Evolutionary conservation across 2,888 invertebrate genomes (phyloP).

Genomic region (Spodoptera littoralis): DNA sequence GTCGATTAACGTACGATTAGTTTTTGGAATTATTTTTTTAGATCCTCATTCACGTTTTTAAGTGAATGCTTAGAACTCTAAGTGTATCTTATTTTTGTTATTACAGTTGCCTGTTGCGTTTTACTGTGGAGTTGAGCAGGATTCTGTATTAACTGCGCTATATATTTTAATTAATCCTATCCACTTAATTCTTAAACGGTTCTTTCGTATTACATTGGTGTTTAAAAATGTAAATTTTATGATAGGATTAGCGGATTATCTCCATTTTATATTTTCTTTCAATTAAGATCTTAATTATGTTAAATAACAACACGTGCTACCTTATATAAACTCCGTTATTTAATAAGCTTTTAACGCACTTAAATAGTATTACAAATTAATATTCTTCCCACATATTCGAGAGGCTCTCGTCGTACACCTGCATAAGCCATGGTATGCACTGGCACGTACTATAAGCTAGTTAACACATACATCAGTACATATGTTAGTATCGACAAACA

Average conservation of each 20-base stretch:
- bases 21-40: conserved; percentile 51
- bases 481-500: conserved; percentile 76
- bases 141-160: conserved; percentile 11
- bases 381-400: conserved; percentile 57
- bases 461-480: conserved; percentile 80
- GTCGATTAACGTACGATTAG: conserved; percentile 64
- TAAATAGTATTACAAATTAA: conserved; percentile 48
- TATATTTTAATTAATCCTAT: conserved; percentile 12
- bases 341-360: conserved; percentile 54
- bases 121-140: conserved; percentile 11
- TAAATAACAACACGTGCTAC: background rate
- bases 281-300: no score
- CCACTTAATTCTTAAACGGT: conserved; percentile 1
- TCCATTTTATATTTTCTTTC: no score
- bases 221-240: background rate
- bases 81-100: conserved; percentile 19
- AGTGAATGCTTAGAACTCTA: conserved; percentile 18
- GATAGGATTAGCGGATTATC: no score
- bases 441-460: conserved; percentile 69
- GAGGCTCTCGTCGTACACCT: conserved; percentile 66
- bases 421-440: conserved; percentile 61
- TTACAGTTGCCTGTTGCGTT: conserved; percentile 20
- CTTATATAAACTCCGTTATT: conserved; percentile 19
- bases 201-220: conserved; percentile 7
- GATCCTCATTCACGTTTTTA: conserved; percentile 39